phyloP scores from a whole-genome alignment of 2,797 vertebrate species.

The Champsocephalus gunnari region DNA sequence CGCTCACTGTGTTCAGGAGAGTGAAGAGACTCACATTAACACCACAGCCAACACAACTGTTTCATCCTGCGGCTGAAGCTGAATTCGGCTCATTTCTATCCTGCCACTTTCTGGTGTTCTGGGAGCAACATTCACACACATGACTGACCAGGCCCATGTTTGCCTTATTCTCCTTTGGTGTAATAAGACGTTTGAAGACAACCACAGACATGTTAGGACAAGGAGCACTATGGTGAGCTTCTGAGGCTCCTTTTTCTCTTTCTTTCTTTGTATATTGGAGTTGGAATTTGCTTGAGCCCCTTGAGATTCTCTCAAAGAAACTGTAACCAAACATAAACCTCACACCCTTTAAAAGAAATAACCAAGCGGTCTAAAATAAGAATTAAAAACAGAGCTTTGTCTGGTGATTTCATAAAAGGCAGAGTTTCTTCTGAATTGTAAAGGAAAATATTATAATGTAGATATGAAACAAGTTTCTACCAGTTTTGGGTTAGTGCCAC shows the following conservation, averaged over 20 bases:
- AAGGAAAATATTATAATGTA: not conserved
- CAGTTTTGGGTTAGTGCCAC: slow-evolving; percentile 45
- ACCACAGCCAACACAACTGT: slow-evolving; percentile 61
- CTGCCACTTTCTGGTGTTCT: slow-evolving; percentile 35
- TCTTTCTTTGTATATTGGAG: slow-evolving; percentile 33
- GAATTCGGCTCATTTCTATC: slow-evolving; percentile 38
- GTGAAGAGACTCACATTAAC: slow-evolving; percentile 55
- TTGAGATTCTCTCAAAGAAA: slow-evolving; percentile 23
- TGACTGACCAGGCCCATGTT: slow-evolving; percentile 19
- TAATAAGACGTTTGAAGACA: slow-evolving; percentile 47
- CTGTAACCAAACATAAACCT: slow-evolving; percentile 25
- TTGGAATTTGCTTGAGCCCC: slow-evolving; percentile 19
- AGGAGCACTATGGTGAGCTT: slow-evolving; percentile 23
- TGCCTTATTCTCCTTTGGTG: slow-evolving; percentile 34
- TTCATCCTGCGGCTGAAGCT: slow-evolving; percentile 45
- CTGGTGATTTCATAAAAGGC: slow-evolving; percentile 22
- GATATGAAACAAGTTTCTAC: slow-evolving; percentile 39
- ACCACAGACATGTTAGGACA: slow-evolving; percentile 39
- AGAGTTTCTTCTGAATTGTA: not conserved
- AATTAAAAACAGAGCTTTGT: slow-evolving; percentile 3
- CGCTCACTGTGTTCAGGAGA: slow-evolving; percentile 53
- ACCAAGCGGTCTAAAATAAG: slow-evolving; percentile 9
- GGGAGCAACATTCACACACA: slow-evolving; percentile 33
- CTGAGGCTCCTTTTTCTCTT: slow-evolving; percentile 8
- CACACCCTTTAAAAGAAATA: slow-evolving; percentile 13